Evolutionary conservation across 2,797 vertebrate species (phyloP).

Genomic region (Lepidocolaptes lacrymiger): DNA sequence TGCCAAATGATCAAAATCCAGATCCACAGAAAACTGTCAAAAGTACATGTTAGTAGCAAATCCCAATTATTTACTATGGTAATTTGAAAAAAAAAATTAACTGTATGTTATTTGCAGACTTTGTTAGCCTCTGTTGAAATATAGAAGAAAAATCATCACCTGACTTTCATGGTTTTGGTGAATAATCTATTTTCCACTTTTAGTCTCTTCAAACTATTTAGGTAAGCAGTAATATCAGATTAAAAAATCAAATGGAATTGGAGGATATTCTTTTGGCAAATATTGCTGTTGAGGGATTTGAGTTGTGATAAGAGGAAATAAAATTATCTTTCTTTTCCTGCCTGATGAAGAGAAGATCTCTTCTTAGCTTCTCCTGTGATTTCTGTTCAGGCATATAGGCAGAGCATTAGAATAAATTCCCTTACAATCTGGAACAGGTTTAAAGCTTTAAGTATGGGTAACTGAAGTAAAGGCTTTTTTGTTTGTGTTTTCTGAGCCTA

Average conservation of each 20-base stretch:
- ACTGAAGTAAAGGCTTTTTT: neutral
- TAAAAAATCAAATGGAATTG: neutral
- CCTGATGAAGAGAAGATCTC: neutral
- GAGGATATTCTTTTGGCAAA: neutral
- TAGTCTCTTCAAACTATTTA: neutral
- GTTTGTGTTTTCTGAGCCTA: neutral
- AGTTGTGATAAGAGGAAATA: neutral
- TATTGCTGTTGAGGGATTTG: neutral
- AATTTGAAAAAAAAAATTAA: neutral
- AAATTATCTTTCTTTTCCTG: neutral
- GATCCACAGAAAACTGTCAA: neutral
- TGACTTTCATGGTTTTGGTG: neutral
- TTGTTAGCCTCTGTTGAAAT: neutral
- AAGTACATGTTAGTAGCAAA: neutral
- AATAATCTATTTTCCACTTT: neutral
- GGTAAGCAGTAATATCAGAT: neutral
- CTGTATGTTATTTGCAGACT: neutral
- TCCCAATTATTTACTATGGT: neutral
- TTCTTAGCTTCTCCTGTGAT: neutral
- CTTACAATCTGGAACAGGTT: neutral
- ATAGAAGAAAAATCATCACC: neutral
- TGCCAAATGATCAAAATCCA: neutral
- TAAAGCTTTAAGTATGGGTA: neutral
- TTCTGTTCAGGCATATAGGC: neutral
- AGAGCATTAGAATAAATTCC: neutral